Conservation (phyloP, 2,888 invertebrate species). For the Pheosia gnoma region DNA sequence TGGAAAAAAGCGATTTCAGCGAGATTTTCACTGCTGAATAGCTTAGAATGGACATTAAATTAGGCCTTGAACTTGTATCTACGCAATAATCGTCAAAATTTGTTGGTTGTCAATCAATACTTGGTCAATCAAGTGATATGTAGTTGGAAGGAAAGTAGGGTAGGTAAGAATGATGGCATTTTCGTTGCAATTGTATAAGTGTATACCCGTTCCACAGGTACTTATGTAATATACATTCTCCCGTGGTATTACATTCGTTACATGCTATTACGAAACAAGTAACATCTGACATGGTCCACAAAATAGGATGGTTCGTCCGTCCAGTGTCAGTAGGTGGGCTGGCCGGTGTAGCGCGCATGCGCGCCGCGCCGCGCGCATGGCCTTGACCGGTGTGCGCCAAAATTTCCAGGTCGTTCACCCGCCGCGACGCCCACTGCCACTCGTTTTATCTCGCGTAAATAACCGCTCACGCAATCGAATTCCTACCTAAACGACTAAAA, state of each 20-base stretch:
- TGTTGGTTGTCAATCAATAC: too few relatives aligned
- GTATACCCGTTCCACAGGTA: not conserved
- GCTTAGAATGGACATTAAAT: too few relatives aligned
- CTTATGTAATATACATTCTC: not conserved
- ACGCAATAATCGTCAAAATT: too few relatives aligned
- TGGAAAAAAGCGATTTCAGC: too few relatives aligned
- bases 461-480: conserved; percentile 49
- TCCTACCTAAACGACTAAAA: conserved; percentile 38
- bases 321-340: conserved; percentile 25
- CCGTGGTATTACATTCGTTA: not conserved
- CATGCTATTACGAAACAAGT: not conserved
- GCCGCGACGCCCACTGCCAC: conserved; percentile 75
- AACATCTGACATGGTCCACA: not conserved
- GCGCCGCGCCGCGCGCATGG: conserved; percentile 61
- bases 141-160: not conserved
- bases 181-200: not conserved
- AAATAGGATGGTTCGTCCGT: not conserved
- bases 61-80: too few relatives aligned
- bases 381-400: conserved; percentile 84
- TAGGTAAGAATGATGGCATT: not conserved
- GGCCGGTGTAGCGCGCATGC: conserved; percentile 61
- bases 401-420: conserved; percentile 81
- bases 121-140: not conserved
- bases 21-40: too few relatives aligned
- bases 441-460: conserved; percentile 78